Conservation (phyloP, 2,113 vertebrate genomes). For the Melanerpes aurifrons region DNA sequence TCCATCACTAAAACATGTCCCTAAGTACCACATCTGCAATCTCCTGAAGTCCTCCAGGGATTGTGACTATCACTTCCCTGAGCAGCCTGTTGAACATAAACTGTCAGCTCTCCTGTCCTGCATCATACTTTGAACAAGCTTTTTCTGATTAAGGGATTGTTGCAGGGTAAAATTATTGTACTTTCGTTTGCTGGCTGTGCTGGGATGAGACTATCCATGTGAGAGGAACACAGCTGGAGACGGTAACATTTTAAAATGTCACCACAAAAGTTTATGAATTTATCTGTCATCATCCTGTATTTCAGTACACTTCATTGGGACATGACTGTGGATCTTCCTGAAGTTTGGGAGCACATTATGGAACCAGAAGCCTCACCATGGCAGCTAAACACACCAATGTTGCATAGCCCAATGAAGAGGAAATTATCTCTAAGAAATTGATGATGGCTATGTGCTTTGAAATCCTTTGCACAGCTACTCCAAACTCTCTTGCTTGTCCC, state of each 20-base stretch:
- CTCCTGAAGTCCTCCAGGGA: neutral
- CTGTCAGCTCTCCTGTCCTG: neutral
- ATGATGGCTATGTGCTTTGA: accelerated
- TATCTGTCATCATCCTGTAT: accelerated
- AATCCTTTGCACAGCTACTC: neutral
- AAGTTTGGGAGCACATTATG: neutral
- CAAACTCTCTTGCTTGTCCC: neutral
- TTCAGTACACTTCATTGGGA: neutral
- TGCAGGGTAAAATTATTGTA: neutral
- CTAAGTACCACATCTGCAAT: neutral
- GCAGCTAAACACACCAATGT: neutral
- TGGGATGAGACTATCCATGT: neutral
- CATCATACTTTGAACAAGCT: accelerated
- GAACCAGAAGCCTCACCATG: neutral
- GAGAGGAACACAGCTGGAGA: neutral
- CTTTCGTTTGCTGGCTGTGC: neutral
- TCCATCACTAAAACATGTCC: neutral
- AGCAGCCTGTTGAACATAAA: neutral
- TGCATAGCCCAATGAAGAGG: accelerated
- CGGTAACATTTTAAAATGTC: neutral
- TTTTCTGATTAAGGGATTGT: neutral
- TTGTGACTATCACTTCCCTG: neutral
- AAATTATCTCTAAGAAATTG: neutral
- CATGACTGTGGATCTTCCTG: neutral
- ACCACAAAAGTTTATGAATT: neutral